Evolutionary conservation across 2,113 vertebrate genomes (phyloP), one percentile per base, ranked within the genome.

Genomic region (Pimephales promelas): DNA sequence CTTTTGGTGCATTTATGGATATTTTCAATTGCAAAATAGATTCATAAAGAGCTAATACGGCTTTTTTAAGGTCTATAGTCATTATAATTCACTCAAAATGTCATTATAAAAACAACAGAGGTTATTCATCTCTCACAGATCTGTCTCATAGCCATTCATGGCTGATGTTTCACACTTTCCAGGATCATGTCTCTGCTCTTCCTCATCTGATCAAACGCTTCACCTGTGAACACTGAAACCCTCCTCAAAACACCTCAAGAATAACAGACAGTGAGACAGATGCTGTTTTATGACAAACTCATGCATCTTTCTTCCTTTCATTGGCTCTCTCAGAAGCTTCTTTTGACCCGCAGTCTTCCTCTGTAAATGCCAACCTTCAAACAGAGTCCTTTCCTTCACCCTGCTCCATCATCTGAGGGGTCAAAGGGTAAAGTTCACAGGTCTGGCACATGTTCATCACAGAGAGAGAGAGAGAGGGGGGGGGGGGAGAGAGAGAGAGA

Each of bases 361-460:
- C 10, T 34, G 64, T 73, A 56, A 36, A 66, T 49, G 72, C 78
- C 73, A 43, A 56, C 70, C 70, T 72, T 72, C 70, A 72, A 72
- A 72, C 40, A 72, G 70, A 43, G 40, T 43, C 34, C 52, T 57
- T 34, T 43, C 36, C 54, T 57, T 70, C 82, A 79, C 83, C 62
- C 83, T 73, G 52, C 34, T 54, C 66, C 2, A 54, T 72, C 68
- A 72, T 71, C 68, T 54, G 49, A 64, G 49, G 18, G 59, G 34
- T 78, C 56, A 61, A 61, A 78, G 56, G 10, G 36, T 7, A 78
- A 40, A 78, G 54, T 45, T 78, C 34, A 78, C 76, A 45, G 24
- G 36, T 1, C 73, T 4, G 1, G 74, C 75, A 61, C 22, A 77
- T 78, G 76, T 45, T 78, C n/a, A 36, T 77, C 52, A 3, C 10